These are phyloP conservation scores for Haemorhous mexicanus DNA, from an alignment of 2,113 vertebrate species.

Conservation along the genomic window DNA sequence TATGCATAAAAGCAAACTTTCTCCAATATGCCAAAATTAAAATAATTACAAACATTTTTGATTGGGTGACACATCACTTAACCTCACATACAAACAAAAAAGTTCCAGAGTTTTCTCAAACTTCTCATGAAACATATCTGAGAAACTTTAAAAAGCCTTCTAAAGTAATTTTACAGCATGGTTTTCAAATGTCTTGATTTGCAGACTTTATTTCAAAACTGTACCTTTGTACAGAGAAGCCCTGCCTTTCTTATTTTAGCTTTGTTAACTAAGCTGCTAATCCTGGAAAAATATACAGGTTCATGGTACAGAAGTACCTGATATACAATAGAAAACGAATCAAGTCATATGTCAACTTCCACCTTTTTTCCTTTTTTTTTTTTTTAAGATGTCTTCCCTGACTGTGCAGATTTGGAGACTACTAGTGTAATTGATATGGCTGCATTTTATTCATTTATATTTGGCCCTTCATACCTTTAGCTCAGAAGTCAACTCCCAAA, in stretches of 20 bases:
- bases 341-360: background rate
- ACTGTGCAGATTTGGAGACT: background rate
- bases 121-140: background rate
- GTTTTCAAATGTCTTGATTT: background rate
- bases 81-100: background rate
- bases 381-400: background rate
- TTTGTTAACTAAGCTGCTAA: background rate
- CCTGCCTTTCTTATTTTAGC: background rate
- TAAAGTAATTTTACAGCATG: background rate
- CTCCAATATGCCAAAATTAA: background rate
- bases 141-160: background rate
- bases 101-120: background rate
- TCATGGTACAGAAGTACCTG: background rate
- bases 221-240: background rate
- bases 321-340: background rate
- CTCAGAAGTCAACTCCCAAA: background rate
- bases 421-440: background rate
- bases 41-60: background rate
- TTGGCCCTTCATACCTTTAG: background rate
- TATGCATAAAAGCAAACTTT: background rate
- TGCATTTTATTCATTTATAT: background rate
- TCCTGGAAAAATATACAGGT: background rate
- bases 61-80: background rate
- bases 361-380: background rate
- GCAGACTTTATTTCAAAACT: background rate